A percentile compares a stretch with the other conserved stretches of the same genome.
Conservation (phyloP, 2,797 vertebrate species). For the Chlorospingus semifuscus region DNA sequence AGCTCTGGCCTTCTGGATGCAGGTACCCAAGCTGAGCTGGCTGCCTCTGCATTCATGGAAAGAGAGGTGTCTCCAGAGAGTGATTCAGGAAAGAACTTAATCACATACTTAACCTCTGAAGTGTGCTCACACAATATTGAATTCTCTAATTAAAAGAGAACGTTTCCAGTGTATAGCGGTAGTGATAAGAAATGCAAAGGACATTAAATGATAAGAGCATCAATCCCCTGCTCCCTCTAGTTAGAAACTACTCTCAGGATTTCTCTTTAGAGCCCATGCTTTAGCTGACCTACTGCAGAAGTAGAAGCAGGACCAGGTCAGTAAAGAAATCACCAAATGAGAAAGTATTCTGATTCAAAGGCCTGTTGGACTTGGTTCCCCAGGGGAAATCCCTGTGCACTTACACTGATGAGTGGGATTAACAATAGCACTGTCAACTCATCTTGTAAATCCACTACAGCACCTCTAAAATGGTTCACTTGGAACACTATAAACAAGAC, state of each 20-base stretch:
- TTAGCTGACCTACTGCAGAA: not conserved
- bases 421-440: not conserved
- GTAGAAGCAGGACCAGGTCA: not conserved
- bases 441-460: not conserved
- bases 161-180: fast-evolving
- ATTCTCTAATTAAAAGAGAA: not conserved
- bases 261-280: not conserved
- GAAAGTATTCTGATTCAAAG: not conserved
- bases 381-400: not conserved
- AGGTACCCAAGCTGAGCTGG: not conserved
- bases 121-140: not conserved
- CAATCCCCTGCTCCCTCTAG: not conserved
- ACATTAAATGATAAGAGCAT: fast-evolving
- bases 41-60: not conserved
- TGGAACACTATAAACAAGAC: not conserved
- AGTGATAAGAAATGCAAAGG: not conserved
- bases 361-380: not conserved
- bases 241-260: not conserved
- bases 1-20: not conserved
- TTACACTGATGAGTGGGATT: not conserved
- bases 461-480: not conserved
- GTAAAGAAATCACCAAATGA: not conserved
- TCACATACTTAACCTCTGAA: slow-evolving; percentile 20
- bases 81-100: not conserved
- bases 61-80: not conserved